Evolutionary conservation across 2,888 invertebrate species (phyloP).

Genomic region (Acleris literana): DNA sequence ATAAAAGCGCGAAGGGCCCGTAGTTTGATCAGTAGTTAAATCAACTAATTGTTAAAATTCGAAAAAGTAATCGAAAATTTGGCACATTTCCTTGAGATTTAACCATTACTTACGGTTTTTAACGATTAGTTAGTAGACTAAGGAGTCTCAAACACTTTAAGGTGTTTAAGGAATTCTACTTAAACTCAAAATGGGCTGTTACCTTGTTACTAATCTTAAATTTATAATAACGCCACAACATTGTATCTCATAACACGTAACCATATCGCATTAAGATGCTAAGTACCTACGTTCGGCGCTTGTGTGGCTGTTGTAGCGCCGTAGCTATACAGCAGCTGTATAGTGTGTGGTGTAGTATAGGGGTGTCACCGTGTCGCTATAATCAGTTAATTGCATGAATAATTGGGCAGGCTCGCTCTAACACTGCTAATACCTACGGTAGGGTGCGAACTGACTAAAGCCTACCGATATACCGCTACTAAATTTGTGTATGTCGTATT

Average conservation of each 20-base stretch:
- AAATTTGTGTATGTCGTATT: no score
- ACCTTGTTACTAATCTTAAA: slow-evolving; percentile 2
- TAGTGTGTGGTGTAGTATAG: slow-evolving; percentile 8
- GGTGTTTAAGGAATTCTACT: no score
- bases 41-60: no score
- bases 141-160: no score
- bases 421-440: slow-evolving; percentile 38
- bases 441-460: slow-evolving; percentile 3
- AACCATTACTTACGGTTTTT: no score
- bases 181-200: background rate
- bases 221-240: slow-evolving; percentile 1
- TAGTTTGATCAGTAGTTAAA: no score
- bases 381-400: slow-evolving; percentile 83
- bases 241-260: slow-evolving; percentile 1
- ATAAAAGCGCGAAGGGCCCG: no score
- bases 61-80: no score
- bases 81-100: no score
- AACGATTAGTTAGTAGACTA: no score
- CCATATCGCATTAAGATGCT: slow-evolving; percentile 15
- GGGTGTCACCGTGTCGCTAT: slow-evolving; percentile 61
- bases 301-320: no score
- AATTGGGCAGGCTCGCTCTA: slow-evolving; percentile 61
- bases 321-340: background rate
- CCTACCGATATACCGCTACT: background rate
- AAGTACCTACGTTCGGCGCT: slow-evolving; percentile 5